Evolutionary conservation across 1,140 invertebrate species (phyloP).

Genomic region (Zeugodacus cucurbitae): DNA sequence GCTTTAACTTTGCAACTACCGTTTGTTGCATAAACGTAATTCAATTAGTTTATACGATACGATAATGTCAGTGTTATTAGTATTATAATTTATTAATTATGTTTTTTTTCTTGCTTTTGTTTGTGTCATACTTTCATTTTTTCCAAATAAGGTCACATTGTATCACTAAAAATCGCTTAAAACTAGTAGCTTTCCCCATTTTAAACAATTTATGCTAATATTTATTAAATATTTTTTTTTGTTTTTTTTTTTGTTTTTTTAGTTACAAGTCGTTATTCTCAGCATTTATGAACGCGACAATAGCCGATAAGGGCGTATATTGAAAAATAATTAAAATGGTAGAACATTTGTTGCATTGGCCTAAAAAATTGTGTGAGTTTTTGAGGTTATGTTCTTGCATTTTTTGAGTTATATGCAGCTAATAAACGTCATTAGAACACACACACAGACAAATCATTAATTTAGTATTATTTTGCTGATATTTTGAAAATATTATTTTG

Average conservation of each 20-base stretch:
- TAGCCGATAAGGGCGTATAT: background rate
- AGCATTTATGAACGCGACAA: background rate
- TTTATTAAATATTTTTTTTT: background rate
- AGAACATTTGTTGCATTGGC: background rate
- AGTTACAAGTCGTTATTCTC: background rate
- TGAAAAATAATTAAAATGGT: background rate
- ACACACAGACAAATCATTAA: too few species aligned
- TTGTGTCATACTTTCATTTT: background rate
- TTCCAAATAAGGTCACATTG: slow-evolving; percentile 35
- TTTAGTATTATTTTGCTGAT: background rate
- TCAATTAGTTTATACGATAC: background rate
- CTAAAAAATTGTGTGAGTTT: background rate
- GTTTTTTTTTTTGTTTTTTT: background rate
- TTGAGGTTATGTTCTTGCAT: background rate
- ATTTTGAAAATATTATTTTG: background rate
- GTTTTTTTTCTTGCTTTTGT: background rate
- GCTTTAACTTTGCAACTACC: background rate
- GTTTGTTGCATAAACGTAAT: background rate
- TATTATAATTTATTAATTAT: background rate
- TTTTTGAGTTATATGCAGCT: background rate
- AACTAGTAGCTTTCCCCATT: background rate
- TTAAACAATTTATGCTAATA: background rate
- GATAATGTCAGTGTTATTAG: background rate
- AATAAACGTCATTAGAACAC: too few species aligned
- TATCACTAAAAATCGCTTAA: slow-evolving; percentile 33